Base-by-base conservation (phyloP, 2,113 vertebrate genomes). In the Vanacampus margaritifer region DNA sequence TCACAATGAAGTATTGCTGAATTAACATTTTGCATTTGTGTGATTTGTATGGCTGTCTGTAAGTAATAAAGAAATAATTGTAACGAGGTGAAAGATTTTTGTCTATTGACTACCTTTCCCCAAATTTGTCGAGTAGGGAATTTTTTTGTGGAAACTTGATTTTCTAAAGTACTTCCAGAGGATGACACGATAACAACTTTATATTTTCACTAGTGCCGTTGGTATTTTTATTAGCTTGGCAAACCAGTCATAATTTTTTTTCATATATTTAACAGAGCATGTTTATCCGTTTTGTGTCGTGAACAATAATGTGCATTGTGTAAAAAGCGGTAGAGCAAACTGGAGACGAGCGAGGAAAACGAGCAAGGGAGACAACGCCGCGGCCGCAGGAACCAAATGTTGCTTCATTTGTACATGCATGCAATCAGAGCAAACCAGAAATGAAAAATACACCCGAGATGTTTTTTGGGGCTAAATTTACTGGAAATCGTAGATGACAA, bases 331-430 rank as follows among this genome's bases (percentile, higher is more conserved):
- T 26, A n/a, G 50, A 65, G 50, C 23, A 57, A 53, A 21, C 39
- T 24, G 72, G 83, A 66, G 48, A 76, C 21, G 37, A 64, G 56
- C 71, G 54, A 65, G 69, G 74, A 82, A 64, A 48, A 74, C 19
- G 36, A 64, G 56, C 74, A 46, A 67, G 71, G 76, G 70, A 84
- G 71, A 70, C 64, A 79, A 69, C 71, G 67, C 32, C 67, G 73
- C 72, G 69, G 87, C 87, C 86, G 77, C 89, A 91, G 86, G 86
- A 89, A 88, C 87, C 84, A 89, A 91, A 91, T 85, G 86, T 88
- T 85, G 84, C 90, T 88, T 86, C 83, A 89, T 87, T 87, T 86
- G 85, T 75, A 84, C 80, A 82, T 82, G 79, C 84, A 83, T 79
- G 83, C 81, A 91, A 89, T 90, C 87, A 90, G 39, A 90, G 89